phyloP scores from a whole-genome alignment of 2,113 vertebrate species.

The Coreoperca whiteheadi region DNA sequence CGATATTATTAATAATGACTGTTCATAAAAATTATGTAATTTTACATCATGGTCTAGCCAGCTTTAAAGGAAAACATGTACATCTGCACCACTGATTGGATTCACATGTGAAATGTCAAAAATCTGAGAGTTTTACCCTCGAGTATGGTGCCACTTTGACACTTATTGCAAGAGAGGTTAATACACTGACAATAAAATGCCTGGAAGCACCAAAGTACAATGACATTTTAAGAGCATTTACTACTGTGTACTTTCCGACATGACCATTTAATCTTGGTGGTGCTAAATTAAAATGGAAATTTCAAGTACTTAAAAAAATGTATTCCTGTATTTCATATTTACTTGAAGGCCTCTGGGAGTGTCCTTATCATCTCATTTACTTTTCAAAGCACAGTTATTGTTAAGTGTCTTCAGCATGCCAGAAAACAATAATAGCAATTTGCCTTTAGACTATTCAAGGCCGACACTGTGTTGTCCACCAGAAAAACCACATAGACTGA shows the following conservation, averaged over 20 bases:
- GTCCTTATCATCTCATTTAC: conserved; percentile 13
- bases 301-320: neutral
- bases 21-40: neutral
- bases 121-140: neutral
- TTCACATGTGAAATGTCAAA: conserved; percentile 39
- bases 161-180: conserved; percentile 33
- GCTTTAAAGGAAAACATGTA: neutral
- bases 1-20: neutral
- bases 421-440: neutral
- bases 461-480: neutral
- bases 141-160: conserved; percentile 10
- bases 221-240: conserved; percentile 34
- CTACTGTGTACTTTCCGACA: neutral
- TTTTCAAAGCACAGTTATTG: neutral
- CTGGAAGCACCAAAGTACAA: neutral
- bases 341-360: neutral
- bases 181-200: conserved; percentile 16
- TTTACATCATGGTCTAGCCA: neutral
- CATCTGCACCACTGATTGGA: neutral
- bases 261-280: neutral
- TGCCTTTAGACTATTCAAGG: neutral
- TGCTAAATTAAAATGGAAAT: neutral
- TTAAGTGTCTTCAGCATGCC: neutral
- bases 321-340: neutral
- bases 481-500: neutral